phyloP scores from a whole-genome alignment of 1,140 invertebrate genomes.

The Paracyclopina nana region DNA sequence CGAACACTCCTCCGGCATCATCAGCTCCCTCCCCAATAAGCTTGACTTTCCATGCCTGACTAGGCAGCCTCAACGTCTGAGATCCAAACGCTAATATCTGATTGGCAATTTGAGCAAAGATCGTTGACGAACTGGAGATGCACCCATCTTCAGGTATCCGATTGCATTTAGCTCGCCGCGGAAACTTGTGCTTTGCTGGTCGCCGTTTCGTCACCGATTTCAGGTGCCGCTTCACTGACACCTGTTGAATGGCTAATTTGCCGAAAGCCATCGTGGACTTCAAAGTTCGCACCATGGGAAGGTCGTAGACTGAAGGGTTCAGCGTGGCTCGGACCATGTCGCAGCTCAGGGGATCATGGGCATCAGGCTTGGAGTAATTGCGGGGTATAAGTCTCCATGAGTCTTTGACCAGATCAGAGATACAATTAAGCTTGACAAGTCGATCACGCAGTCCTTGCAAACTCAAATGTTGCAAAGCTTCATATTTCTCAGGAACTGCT shows the following conservation, averaged over 20 bases:
- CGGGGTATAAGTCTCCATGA: slow-evolving; percentile 40
- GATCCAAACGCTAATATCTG: slow-evolving; percentile 40
- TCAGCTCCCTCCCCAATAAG: slow-evolving; percentile 44
- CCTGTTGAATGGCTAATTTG: neutral
- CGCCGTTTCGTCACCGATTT: too few species aligned
- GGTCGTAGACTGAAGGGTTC: slow-evolving; percentile 36
- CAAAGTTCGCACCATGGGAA: slow-evolving; percentile 40
- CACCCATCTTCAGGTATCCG: neutral
- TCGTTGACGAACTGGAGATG: slow-evolving; percentile 27
- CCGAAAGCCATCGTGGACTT: slow-evolving; percentile 40
- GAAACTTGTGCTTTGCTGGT: too few species aligned
- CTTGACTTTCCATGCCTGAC: slow-evolving; percentile 44
- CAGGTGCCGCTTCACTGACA: neutral
- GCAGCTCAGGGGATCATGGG: slow-evolving; percentile 23
- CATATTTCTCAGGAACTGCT: slow-evolving; percentile 36
- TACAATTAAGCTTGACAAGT: slow-evolving; percentile 37
- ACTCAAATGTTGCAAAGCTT: slow-evolving; percentile 26
- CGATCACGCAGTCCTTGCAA: slow-evolving; percentile 31
- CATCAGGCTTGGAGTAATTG: too few species aligned
- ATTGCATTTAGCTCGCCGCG: neutral
- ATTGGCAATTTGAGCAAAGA: slow-evolving; percentile 40
- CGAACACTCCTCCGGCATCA: slow-evolving; percentile 46
- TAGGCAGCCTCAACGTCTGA: slow-evolving; percentile 37
- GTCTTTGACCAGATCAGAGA: slow-evolving; percentile 40
- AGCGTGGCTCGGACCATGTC: neutral